phyloP scores from a whole-genome alignment of 30 jellyfish, hydroid and myxozoan genomes.

The Cassiopea xamachana region DNA sequence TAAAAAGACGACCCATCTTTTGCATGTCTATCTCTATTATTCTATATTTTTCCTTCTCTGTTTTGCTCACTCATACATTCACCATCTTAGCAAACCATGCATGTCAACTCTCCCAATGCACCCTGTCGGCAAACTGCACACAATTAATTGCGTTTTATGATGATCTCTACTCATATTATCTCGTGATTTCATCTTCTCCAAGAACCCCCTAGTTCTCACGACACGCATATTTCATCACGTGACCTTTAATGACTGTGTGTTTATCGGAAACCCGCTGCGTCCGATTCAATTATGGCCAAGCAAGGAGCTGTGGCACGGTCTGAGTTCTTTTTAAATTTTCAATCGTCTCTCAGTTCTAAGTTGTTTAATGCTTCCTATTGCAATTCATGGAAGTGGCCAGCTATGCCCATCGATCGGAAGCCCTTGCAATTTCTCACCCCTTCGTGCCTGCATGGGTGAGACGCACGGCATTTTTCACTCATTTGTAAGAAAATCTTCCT shows the following conservation, averaged over 20 bases:
- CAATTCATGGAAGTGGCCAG: not conserved
- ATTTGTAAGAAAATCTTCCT: constrained; percentile 11
- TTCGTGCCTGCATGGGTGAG: not conserved
- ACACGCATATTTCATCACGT: constrained; percentile 2
- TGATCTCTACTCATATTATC: not conserved
- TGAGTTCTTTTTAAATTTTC: not conserved
- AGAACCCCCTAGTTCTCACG: not conserved
- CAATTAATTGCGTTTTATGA: not conserved
- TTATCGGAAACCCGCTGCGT: not conserved
- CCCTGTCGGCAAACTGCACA: not conserved
- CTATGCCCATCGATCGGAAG: constrained; percentile 14
- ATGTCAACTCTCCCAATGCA: not conserved
- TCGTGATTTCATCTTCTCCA: not conserved
- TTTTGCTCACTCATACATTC: not conserved
- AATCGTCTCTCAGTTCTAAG: not conserved
- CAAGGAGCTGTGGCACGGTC: not conserved
- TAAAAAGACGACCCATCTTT: no score
- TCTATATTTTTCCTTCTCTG: no score
- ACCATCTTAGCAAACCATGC: not conserved
- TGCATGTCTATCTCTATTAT: no score
- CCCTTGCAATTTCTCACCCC: not conserved
- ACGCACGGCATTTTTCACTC: not conserved
- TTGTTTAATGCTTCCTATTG: not conserved
- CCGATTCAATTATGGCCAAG: not conserved
- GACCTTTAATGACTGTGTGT: not conserved